These are phyloP conservation scores for Megalonaias nervosa DNA, from an alignment of 1,140 invertebrate genomes.

Conservation along the genomic window DNA sequence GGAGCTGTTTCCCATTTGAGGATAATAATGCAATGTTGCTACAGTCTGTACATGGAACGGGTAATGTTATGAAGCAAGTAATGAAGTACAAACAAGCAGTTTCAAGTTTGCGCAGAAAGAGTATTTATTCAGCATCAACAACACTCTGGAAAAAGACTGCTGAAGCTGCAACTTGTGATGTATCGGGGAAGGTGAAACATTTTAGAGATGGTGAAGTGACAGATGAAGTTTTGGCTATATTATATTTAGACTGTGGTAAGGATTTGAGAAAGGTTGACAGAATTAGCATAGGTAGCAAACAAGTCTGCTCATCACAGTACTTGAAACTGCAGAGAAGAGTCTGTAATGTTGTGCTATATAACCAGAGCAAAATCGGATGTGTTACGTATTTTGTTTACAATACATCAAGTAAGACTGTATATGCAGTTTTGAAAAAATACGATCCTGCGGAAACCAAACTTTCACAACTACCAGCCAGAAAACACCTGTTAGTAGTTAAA, in stretches of 20 bases:
- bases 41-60: too few species aligned
- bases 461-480: not conserved
- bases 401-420: constrained; percentile 15
- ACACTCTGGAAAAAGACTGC: too few species aligned
- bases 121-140: too few species aligned
- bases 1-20: too few species aligned
- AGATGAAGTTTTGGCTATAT: not conserved
- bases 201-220: too few species aligned
- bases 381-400: constrained; percentile 21
- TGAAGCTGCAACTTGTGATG: too few species aligned
- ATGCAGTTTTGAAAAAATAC: too few species aligned
- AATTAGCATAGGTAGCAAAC: constrained; percentile 13
- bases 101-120: too few species aligned
- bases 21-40: too few species aligned
- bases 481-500: constrained; percentile 9
- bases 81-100: too few species aligned
- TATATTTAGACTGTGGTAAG: not conserved
- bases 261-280: constrained; percentile 15
- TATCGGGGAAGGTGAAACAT: too few species aligned
- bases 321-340: constrained; percentile 31
- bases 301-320: constrained; percentile 10
- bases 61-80: too few species aligned
- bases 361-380: not conserved
- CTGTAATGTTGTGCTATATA: constrained; percentile 16
- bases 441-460: not conserved